These are phyloP conservation scores for Drosophila mimetica DNA, from an alignment of 2,888 invertebrate species.

Conservation along the genomic window DNA sequence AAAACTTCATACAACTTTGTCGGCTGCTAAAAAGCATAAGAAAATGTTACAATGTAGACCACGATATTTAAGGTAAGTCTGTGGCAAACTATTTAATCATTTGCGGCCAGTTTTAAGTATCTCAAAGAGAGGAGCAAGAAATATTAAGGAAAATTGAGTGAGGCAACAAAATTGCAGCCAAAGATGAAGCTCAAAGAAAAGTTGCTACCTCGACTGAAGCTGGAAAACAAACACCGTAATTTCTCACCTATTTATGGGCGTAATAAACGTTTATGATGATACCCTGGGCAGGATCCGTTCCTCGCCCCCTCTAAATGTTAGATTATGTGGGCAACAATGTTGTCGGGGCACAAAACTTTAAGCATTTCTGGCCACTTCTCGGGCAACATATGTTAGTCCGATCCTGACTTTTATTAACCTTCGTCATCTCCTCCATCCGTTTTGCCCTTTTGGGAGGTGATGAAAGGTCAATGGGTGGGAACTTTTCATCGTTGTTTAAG, in stretches of 20 bases:
- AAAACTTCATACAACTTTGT: constrained; percentile 7
- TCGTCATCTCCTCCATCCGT: background rate
- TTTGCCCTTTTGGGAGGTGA: background rate
- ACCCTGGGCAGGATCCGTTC: constrained; percentile 21
- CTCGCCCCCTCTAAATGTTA: constrained; percentile 26
- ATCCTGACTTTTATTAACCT: constrained; percentile 31
- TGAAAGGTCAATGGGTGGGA: background rate
- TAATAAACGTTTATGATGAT: constrained; percentile 81
- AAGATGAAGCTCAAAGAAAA: constrained; percentile 36
- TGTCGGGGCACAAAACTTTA: constrained; percentile 50
- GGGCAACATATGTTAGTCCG: constrained; percentile 16
- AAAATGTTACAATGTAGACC: constrained; percentile 1
- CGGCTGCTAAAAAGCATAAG: no score
- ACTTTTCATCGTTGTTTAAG: background rate
- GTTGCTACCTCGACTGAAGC: constrained; percentile 29
- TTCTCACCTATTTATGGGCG: constrained; percentile 78
- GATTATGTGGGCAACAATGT: constrained; percentile 61
- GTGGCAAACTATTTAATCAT: constrained; percentile 11
- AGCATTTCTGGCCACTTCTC: constrained; percentile 30
- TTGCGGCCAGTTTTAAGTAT: constrained; percentile 38
- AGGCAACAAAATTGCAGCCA: constrained; percentile 72
- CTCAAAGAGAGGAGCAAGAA: constrained; percentile 42
- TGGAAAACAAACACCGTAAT: constrained; percentile 71
- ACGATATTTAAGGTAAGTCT: background rate
- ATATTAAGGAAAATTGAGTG: constrained; percentile 57